Conservation (phyloP, 2,888 invertebrate species). For the Ceraclea dissimilis region DNA sequence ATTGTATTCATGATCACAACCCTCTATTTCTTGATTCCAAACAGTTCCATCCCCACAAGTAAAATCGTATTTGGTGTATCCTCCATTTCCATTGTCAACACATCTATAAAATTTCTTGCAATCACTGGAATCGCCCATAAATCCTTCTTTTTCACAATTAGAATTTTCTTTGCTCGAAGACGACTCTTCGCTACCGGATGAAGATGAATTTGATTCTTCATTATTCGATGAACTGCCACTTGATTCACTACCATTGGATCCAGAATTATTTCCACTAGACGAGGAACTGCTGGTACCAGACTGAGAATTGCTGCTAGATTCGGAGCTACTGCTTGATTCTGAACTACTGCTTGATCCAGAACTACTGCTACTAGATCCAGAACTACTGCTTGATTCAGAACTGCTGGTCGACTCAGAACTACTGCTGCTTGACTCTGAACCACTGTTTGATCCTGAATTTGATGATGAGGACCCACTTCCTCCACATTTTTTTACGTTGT, state of each 20-base stretch:
- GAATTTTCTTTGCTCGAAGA: slow-evolving; percentile 30
- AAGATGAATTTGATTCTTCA: slow-evolving; percentile 3
- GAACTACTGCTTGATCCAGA: background rate
- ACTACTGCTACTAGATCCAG: slow-evolving; percentile 35
- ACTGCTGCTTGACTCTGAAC: background rate
- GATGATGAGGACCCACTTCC: slow-evolving; percentile 4
- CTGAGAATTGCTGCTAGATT: background rate
- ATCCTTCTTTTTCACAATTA: slow-evolving; percentile 41
- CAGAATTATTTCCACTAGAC: too few species aligned
- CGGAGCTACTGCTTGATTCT: background rate
- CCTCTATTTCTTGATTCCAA: slow-evolving; percentile 49
- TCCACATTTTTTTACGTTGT: slow-evolving; percentile 48
- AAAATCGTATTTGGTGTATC: slow-evolving; percentile 47
- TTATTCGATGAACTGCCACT: background rate
- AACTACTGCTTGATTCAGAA: background rate
- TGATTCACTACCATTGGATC: slow-evolving; percentile 11
- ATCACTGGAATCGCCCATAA: slow-evolving; percentile 39
- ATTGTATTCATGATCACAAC: slow-evolving; percentile 53
- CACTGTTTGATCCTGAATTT: background rate
- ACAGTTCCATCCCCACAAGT: slow-evolving; percentile 52
- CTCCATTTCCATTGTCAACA: slow-evolving; percentile 40
- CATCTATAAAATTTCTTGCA: slow-evolving; percentile 48
- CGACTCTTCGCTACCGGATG: background rate
- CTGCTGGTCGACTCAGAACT: background rate
- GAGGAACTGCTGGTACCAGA: slow-evolving; percentile 36